Conservation (phyloP, 2,888 invertebrate species). For the Drosophila imparisetae region DNA sequence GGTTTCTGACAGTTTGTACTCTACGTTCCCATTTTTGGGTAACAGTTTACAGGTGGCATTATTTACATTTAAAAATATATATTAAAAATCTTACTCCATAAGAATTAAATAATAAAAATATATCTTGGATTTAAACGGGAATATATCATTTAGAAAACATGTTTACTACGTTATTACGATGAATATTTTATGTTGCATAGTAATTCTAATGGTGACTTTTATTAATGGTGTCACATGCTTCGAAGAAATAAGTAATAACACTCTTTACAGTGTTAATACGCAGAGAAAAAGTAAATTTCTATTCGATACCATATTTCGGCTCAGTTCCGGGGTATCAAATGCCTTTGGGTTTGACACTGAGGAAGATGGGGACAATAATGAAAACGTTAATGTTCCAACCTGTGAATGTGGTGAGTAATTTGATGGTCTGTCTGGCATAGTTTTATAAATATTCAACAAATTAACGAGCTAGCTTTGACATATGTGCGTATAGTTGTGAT, state of each 20-base stretch:
- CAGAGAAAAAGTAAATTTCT: slow-evolving; percentile 89
- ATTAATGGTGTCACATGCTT: slow-evolving; percentile 49
- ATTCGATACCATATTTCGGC: slow-evolving; percentile 90
- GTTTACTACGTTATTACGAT: slow-evolving; percentile 58
- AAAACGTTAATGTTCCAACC: slow-evolving; percentile 87
- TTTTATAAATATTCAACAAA: not conserved
- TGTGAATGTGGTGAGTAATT: slow-evolving; percentile 90
- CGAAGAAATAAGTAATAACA: slow-evolving; percentile 46
- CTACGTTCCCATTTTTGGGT: slow-evolving; percentile 49
- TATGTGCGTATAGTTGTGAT: not conserved
- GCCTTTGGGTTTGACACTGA: slow-evolving; percentile 85
- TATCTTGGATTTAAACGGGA: slow-evolving; percentile 8
- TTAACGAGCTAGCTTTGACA: not conserved
- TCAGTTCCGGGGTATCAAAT: slow-evolving; percentile 85
- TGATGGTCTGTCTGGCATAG: not conserved
- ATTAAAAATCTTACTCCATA: slow-evolving; percentile 16
- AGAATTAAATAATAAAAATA: slow-evolving; percentile 17
- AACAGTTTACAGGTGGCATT: slow-evolving; percentile 50
- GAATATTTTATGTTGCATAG: slow-evolving; percentile 64
- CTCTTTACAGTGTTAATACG: slow-evolving; percentile 35
- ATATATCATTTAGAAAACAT: slow-evolving; percentile 42
- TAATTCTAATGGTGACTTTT: slow-evolving; percentile 63
- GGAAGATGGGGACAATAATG: slow-evolving; percentile 87
- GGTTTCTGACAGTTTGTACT: slow-evolving; percentile 60
- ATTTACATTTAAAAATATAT: slow-evolving; percentile 57